phyloP scores from a whole-genome alignment of 2,797 vertebrate species.

The Gymnopithys bicolor region DNA sequence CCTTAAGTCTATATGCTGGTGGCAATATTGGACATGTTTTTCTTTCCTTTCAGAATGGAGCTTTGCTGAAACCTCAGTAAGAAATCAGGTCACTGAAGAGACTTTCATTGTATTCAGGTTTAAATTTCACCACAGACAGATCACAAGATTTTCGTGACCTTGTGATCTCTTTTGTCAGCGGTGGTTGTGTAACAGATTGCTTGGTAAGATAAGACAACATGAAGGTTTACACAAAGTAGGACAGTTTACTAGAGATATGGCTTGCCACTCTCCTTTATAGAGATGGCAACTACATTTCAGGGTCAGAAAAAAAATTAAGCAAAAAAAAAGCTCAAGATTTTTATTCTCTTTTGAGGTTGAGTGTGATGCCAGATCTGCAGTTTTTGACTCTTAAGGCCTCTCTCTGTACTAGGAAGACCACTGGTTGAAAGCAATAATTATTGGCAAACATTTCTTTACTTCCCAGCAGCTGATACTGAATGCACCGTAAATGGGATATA shows the following conservation, averaged over 20 bases:
- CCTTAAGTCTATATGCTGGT: neutral
- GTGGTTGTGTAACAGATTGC: conserved; percentile 23
- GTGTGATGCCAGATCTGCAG: neutral
- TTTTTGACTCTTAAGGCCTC: neutral
- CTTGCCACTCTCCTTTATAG: conserved; percentile 19
- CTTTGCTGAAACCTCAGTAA: neutral
- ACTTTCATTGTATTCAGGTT: neutral
- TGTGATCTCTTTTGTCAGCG: conserved; percentile 40
- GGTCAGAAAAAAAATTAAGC: neutral
- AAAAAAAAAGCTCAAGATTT: neutral
- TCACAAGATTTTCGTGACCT: conserved; percentile 26
- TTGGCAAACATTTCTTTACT: neutral
- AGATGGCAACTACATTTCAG: neutral
- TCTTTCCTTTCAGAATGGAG: neutral
- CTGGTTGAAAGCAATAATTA: neutral
- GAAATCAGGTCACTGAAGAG: neutral
- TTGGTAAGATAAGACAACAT: conserved; percentile 8
- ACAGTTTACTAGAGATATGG: neutral
- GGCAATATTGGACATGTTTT: neutral
- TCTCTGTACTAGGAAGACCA: neutral
- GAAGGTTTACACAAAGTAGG: neutral
- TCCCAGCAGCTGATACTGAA: neutral
- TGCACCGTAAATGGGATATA: neutral
- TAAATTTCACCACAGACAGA: conserved; percentile 22
- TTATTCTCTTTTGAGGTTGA: neutral